Percentiles rank a stretch among this genome's conserved stretches.
phyloP scores from a whole-genome alignment of 2,113 vertebrate species.

The Otocyon megalotis region DNA sequence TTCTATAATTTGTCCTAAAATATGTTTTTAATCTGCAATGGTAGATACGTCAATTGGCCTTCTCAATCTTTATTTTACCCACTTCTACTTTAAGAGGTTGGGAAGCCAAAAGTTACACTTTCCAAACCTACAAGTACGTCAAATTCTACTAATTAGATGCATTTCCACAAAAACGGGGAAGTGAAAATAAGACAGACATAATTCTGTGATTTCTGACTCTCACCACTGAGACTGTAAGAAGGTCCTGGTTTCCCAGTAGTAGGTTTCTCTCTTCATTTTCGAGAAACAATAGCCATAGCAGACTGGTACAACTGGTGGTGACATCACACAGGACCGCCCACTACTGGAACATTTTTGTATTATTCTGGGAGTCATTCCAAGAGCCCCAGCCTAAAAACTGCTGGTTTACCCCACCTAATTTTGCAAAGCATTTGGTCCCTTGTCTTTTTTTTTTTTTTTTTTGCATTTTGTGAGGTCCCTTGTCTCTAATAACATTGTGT shows the following conservation, averaged over 20 bases:
- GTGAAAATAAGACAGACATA: not conserved
- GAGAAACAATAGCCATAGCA: not conserved
- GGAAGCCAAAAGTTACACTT: not conserved
- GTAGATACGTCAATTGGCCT: not conserved
- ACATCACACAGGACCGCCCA: no score
- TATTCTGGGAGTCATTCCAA: not conserved
- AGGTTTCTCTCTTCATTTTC: not conserved
- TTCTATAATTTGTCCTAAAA: constrained; percentile 2
- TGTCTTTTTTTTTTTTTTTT: no score
- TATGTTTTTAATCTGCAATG: not conserved
- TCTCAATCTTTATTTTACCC: not conserved
- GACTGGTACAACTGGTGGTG: not conserved
- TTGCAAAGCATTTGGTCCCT: not conserved
- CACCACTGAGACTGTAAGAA: not conserved
- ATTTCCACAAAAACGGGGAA: not conserved
- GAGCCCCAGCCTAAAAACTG: not conserved
- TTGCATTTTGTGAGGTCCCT: no score
- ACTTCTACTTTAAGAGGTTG: not conserved
- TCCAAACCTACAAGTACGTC: not conserved
- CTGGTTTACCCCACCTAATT: not conserved
- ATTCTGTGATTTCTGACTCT: not conserved
- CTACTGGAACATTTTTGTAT: not conserved
- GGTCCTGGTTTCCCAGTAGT: not conserved
- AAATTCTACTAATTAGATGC: not conserved
- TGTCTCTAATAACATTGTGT: not conserved